Evolutionary conservation across 2,797 vertebrate genomes (phyloP).

Genomic region (Mareca penelope): DNA sequence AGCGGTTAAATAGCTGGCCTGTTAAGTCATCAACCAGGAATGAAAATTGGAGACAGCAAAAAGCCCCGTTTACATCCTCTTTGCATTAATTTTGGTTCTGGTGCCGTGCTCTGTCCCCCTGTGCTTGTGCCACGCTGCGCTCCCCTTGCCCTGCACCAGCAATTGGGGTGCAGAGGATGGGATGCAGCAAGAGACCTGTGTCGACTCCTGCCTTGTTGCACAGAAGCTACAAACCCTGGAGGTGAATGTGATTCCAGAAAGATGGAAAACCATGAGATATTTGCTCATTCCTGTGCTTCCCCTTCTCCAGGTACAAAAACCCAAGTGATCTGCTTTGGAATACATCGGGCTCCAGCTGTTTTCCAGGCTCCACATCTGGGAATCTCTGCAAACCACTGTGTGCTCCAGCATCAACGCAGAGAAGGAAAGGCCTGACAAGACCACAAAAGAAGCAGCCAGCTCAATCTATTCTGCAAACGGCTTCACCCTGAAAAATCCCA

Average conservation of each 20-base stretch:
- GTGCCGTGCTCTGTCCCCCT: not conserved
- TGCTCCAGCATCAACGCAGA: not conserved
- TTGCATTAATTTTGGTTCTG: not conserved
- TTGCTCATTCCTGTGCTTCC: not conserved
- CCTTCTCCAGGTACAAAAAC: not conserved
- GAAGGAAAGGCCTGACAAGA: not conserved
- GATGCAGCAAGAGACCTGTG: not conserved
- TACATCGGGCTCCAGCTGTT: not conserved
- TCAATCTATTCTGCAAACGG: not conserved
- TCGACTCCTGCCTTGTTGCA: not conserved
- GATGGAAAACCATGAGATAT: not conserved
- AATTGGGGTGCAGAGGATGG: not conserved
- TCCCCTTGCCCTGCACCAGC: not conserved
- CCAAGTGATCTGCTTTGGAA: not conserved
- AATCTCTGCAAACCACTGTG: not conserved
- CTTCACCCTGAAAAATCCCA: not conserved
- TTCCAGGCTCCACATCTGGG: not conserved
- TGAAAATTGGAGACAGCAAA: not conserved
- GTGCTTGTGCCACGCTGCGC: not conserved
- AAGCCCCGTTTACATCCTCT: not conserved
- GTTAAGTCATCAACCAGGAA: constrained; percentile 38
- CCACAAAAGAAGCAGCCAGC: not conserved
- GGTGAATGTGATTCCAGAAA: not conserved
- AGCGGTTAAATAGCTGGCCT: constrained; percentile 30
- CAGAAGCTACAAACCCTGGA: not conserved